A percentile compares a stretch with the other conserved stretches of the same genome.
Conservation (phyloP, 2,797 vertebrate species). For the Characodon lateralis region DNA sequence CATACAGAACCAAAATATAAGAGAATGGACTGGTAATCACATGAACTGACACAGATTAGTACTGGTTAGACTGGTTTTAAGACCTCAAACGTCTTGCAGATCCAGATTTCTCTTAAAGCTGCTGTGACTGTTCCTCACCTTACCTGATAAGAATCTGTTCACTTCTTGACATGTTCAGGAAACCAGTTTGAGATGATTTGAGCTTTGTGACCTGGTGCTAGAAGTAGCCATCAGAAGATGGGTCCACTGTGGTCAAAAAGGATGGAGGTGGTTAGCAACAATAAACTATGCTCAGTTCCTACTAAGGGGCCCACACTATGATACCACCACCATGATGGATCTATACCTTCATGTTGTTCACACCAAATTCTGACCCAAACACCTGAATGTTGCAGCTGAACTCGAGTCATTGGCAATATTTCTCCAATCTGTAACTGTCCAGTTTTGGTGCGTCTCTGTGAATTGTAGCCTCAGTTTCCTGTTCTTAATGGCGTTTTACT, state of each 20-base stretch:
- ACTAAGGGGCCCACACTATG: background rate
- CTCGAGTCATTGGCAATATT: too few species aligned
- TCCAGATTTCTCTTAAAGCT: background rate
- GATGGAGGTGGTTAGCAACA: too few species aligned
- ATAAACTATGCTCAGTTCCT: too few species aligned
- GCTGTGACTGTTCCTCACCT: too few species aligned
- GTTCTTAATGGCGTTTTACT: background rate
- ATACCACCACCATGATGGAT: background rate
- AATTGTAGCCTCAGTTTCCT: background rate
- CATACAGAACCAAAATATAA: background rate
- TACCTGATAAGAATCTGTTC: too few species aligned
- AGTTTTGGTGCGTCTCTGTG: too few species aligned
- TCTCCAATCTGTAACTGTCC: too few species aligned
- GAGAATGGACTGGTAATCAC: background rate
- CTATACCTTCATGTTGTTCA: background rate
- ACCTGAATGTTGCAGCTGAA: background rate
- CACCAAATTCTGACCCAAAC: background rate
- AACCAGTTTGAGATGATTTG: too few species aligned
- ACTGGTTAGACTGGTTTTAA: background rate
- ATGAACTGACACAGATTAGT: background rate
- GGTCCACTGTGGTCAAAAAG: too few species aligned
- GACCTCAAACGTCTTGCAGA: background rate
- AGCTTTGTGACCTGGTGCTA: too few species aligned
- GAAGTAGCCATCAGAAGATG: too few species aligned
- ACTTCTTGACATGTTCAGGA: too few species aligned